Evolutionary conservation across 1,140 invertebrate genomes (phyloP).

Genomic region (Eupristina koningsbergeri): DNA sequence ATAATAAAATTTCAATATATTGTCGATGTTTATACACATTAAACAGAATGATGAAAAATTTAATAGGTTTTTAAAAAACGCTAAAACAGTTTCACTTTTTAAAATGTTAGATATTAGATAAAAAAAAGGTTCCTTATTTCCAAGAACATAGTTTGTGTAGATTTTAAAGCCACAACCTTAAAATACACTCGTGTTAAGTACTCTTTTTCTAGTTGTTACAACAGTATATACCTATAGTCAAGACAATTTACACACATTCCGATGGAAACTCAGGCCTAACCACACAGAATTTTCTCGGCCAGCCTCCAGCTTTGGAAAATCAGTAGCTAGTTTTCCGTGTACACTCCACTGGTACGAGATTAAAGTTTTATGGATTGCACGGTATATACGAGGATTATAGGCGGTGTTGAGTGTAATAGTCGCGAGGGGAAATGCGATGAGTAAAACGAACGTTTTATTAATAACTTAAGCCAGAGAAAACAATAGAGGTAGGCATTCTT

Average conservation of each 20-base stretch:
- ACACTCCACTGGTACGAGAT: not conserved
- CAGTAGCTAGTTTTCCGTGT: not conserved
- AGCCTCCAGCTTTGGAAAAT: not conserved
- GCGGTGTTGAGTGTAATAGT: slow-evolving; percentile 11
- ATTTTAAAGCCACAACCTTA: too few species aligned
- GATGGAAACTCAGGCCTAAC: not conserved
- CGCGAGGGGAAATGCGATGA: not conserved
- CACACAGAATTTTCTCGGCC: not conserved
- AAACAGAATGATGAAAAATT: too few species aligned
- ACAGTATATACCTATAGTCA: not conserved
- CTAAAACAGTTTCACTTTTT: too few species aligned
- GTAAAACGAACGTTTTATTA: slow-evolving; percentile 64
- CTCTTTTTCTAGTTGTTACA: not conserved
- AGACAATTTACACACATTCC: not conserved
- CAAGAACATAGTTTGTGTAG: not conserved
- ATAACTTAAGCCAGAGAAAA: slow-evolving; percentile 66
- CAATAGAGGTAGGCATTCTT: slow-evolving; percentile 62
- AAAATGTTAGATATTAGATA: too few species aligned
- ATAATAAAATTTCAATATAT: too few species aligned
- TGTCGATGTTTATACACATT: too few species aligned
- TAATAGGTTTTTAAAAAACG: too few species aligned
- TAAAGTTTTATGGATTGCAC: slow-evolving; percentile 5
- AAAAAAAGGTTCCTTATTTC: not conserved
- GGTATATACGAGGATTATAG: slow-evolving; percentile 32
- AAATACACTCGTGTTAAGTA: not conserved